Evolutionary conservation across 1,140 invertebrate species (phyloP).

Genomic region (Argopecten irradians): DNA sequence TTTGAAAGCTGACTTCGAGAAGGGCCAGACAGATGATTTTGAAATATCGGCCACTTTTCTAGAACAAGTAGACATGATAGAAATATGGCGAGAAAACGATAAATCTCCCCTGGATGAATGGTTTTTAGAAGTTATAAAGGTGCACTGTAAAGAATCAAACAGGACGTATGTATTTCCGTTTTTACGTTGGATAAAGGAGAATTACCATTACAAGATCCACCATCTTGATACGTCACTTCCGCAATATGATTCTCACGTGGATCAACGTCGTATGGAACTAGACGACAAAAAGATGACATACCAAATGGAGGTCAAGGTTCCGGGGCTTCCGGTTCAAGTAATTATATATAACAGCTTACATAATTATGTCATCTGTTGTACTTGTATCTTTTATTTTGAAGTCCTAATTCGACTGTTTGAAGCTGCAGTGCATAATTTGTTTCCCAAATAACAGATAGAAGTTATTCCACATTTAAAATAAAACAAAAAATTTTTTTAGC

Average conservation of each 20-base stretch:
- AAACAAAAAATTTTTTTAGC: too few relatives aligned
- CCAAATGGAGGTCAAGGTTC: slow-evolving; percentile 70
- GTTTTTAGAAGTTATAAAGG: slow-evolving; percentile 57
- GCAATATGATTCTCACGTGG: slow-evolving; percentile 72
- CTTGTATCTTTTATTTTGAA: too few relatives aligned
- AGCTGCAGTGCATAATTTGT: too few relatives aligned
- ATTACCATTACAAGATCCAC: slow-evolving; percentile 74
- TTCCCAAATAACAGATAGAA: too few relatives aligned
- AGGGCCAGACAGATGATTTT: slow-evolving; percentile 71
- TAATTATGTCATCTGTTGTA: too few relatives aligned
- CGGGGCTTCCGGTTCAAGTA: too few relatives aligned
- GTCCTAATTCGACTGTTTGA: too few relatives aligned
- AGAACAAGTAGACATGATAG: slow-evolving; percentile 65
- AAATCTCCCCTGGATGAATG: slow-evolving; percentile 62
- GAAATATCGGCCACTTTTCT: slow-evolving; percentile 30
- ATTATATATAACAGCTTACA: too few relatives aligned
- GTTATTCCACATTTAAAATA: too few relatives aligned
- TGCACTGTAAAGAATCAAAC: background rate
- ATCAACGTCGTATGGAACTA: slow-evolving; percentile 74
- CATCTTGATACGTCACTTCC: slow-evolving; percentile 78
- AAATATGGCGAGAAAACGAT: slow-evolving; percentile 72
- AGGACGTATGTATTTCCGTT: slow-evolving; percentile 72
- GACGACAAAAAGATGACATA: slow-evolving; percentile 74
- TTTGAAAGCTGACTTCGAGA: slow-evolving; percentile 75
- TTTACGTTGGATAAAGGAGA: slow-evolving; percentile 76